Evolutionary conservation across 2,888 invertebrate genomes (phyloP).

Genomic region (Fragum whitleyi): DNA sequence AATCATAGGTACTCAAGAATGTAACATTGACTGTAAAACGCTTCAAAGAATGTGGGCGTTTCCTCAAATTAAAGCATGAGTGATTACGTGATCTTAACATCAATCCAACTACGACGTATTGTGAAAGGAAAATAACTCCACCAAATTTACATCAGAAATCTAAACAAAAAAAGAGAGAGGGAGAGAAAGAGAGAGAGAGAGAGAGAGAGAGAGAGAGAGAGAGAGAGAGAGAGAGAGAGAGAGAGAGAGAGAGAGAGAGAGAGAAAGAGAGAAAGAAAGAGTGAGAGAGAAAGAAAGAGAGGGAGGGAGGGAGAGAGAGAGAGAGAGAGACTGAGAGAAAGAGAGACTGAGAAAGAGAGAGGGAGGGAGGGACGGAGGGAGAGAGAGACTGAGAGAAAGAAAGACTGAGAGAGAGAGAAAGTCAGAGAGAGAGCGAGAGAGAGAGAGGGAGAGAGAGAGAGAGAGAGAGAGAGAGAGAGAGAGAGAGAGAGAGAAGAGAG

Average conservation of each 20-base stretch:
- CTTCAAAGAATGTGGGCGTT: conserved; percentile 7
- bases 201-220: not conserved
- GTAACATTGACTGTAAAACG: not conserved
- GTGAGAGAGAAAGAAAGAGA: not conserved
- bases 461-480: not conserved
- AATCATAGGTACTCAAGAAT: not conserved
- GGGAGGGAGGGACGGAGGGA: too few species aligned
- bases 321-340: too few species aligned
- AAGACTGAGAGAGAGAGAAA: too few species aligned
- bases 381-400: too few species aligned
- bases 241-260: not conserved
- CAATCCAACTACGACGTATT: too few species aligned
- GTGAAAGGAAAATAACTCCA: too few species aligned
- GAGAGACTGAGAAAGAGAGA: too few species aligned
- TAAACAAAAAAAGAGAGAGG: not conserved
- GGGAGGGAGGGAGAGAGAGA: not conserved
- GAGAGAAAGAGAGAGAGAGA: not conserved
- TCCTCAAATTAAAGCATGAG: not conserved
- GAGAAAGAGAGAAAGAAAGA: too few species aligned
- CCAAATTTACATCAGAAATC: too few species aligned
- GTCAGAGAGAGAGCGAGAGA: too few species aligned
- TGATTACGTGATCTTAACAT: not conserved
- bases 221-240: not conserved
- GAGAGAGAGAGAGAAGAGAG: not conserved
- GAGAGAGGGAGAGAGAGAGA: not conserved